Evolutionary conservation across 2,888 invertebrate genomes (phyloP).

Genomic region (Tyria jacobaeae): DNA sequence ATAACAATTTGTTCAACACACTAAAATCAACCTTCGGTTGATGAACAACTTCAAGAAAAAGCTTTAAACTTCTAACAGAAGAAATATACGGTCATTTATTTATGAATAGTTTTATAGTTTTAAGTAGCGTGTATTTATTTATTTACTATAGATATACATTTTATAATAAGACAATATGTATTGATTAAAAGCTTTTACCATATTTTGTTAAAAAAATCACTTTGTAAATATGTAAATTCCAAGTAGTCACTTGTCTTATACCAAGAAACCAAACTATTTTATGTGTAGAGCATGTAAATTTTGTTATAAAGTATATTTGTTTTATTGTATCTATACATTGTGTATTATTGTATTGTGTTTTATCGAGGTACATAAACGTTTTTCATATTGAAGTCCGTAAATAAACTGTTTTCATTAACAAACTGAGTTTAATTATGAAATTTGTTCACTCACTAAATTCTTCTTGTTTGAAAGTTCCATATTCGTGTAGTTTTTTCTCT

Average conservation of each 20-base stretch:
- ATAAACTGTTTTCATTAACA: conserved; percentile 82
- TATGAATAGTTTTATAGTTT: conserved; percentile 57
- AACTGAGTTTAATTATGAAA: conserved; percentile 32
- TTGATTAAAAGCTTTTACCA: conserved; percentile 75
- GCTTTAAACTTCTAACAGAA: conserved; percentile 55
- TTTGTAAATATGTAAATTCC: conserved; percentile 85
- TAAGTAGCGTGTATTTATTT: conserved; percentile 71
- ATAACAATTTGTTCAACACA: too few relatives aligned
- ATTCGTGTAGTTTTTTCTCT: conserved; percentile 12
- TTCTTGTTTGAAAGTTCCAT: background rate
- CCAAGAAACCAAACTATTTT: conserved; percentile 85
- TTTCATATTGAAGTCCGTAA: conserved; percentile 78
- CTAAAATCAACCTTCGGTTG: conserved; percentile 19
- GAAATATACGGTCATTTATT: conserved; percentile 50
- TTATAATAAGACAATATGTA: conserved; percentile 41
- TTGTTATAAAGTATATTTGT: conserved; percentile 78
- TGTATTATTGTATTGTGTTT: conserved; percentile 75
- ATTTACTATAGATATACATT: conserved; percentile 65
- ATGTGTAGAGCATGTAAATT: conserved; percentile 80
- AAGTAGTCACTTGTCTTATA: conserved; percentile 79
- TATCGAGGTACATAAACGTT: conserved; percentile 71
- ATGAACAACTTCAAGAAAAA: conserved; percentile 44
- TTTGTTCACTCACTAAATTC: background rate
- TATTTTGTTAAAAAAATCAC: conserved; percentile 69
- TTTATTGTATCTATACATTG: conserved; percentile 66